These are phyloP conservation scores for Nothobranchius kuhntae DNA, from an alignment of 2,113 vertebrate species.

Conservation along the genomic window DNA sequence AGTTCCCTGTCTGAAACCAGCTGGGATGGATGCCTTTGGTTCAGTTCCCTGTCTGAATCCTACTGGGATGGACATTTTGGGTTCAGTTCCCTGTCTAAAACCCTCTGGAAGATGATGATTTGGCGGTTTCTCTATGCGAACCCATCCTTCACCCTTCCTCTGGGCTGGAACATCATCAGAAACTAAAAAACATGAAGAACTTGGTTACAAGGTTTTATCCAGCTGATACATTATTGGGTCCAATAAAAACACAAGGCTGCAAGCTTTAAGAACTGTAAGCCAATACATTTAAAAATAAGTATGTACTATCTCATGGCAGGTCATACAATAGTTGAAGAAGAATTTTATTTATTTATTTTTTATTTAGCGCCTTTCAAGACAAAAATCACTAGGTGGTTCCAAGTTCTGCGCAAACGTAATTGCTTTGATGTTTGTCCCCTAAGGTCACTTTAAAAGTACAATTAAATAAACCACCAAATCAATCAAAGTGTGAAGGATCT, in stretches of 20 bases:
- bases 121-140: conserved; percentile 50
- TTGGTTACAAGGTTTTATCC: background rate
- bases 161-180: conserved; percentile 49
- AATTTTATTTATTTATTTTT: no score
- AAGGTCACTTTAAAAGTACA: no score
- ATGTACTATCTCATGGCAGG: no score
- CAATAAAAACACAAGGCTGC: no score
- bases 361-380: no score
- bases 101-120: conserved; percentile 24
- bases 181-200: conserved; percentile 35
- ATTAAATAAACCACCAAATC: no score
- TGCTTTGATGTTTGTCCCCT: no score
- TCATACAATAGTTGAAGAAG: no score
- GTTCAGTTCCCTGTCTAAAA: conserved; percentile 40
- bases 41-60: conserved; percentile 30
- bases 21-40: background rate
- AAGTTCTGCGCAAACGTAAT: no score
- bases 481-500: background rate
- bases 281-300: no score
- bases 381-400: background rate
- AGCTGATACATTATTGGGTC: background rate
- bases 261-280: no score
- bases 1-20: conserved; percentile 62
- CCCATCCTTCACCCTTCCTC: conserved; percentile 61
- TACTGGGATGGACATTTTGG: background rate